Evolutionary conservation across 2,797 vertebrate genomes (phyloP).

Genomic region (Simalia tracyae): DNA sequence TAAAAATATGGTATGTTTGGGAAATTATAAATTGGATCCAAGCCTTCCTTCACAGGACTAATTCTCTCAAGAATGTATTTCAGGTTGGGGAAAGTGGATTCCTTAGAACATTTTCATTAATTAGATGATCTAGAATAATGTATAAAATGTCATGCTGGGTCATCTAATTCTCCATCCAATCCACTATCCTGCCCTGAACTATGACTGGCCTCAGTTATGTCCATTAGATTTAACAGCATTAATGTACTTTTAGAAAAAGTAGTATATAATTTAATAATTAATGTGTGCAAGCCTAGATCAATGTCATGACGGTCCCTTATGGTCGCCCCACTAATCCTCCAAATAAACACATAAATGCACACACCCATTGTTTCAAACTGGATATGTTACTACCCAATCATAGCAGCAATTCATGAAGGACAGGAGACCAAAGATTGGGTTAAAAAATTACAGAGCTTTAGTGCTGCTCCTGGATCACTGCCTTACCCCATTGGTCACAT

Average conservation of each 20-base stretch:
- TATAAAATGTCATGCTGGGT: neutral
- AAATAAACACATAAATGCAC: neutral
- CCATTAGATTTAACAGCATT: neutral
- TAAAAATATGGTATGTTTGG: slow-evolving; percentile 59
- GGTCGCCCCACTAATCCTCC: neutral
- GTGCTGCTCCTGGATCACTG: neutral
- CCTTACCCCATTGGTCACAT: neutral
- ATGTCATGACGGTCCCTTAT: neutral
- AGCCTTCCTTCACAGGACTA: slow-evolving; percentile 57
- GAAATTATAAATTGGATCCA: slow-evolving; percentile 54
- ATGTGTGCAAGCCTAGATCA: neutral
- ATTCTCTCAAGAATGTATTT: slow-evolving; percentile 6
- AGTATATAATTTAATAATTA: neutral
- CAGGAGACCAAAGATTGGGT: neutral
- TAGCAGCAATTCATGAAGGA: neutral
- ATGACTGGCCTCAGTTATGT: neutral
- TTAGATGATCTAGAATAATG: neutral
- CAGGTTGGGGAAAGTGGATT: slow-evolving; percentile 13
- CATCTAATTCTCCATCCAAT: neutral
- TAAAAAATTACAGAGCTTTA: neutral
- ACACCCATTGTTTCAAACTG: neutral
- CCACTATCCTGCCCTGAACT: no score
- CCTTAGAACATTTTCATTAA: slow-evolving; percentile 13
- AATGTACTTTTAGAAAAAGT: neutral
- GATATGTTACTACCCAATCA: neutral